Conservation (phyloP, 1,140 invertebrate species). For the Saccostrea cuccullata region DNA sequence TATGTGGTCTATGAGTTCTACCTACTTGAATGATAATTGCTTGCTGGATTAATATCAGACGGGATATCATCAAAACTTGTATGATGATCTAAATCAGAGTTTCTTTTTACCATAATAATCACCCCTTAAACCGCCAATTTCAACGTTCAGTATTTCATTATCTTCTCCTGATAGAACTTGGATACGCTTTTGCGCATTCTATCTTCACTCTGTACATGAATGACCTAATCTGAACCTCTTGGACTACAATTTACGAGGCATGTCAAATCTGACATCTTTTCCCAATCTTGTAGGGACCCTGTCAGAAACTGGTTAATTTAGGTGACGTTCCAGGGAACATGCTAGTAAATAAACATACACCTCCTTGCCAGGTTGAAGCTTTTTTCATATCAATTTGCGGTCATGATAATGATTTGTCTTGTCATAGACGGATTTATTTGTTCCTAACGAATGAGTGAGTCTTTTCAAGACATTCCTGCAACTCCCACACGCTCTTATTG, state of each 20-base stretch:
- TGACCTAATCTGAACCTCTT: neutral
- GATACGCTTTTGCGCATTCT: neutral
- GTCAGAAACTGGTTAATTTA: slow-evolving; percentile 33
- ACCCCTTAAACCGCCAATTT: no score
- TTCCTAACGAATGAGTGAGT: no score
- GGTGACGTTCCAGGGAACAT: neutral
- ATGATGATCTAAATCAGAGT: no score
- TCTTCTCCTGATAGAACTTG: neutral
- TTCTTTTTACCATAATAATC: no score
- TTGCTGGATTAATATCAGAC: no score
- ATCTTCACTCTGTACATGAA: slow-evolving; percentile 39
- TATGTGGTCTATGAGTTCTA: no score
- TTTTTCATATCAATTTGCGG: slow-evolving; percentile 2
- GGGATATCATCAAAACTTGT: no score
- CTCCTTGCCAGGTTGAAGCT: no score
- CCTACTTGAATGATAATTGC: no score
- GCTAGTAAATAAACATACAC: slow-evolving; percentile 45
- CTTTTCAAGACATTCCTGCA: slow-evolving; percentile 33
- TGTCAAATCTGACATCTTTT: slow-evolving; percentile 33
- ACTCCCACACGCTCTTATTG: slow-evolving; percentile 35
- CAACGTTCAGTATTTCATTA: neutral
- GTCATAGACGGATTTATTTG: no score
- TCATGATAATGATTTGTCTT: no score
- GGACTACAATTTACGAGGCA: slow-evolving; percentile 36
- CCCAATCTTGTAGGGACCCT: neutral